Percentiles rank a stretch among this genome's conserved stretches.
Evolutionary conservation across 92 coral and sea anemone genomes (phyloP).

Genomic region (Epizoanthus stellaris): DNA sequence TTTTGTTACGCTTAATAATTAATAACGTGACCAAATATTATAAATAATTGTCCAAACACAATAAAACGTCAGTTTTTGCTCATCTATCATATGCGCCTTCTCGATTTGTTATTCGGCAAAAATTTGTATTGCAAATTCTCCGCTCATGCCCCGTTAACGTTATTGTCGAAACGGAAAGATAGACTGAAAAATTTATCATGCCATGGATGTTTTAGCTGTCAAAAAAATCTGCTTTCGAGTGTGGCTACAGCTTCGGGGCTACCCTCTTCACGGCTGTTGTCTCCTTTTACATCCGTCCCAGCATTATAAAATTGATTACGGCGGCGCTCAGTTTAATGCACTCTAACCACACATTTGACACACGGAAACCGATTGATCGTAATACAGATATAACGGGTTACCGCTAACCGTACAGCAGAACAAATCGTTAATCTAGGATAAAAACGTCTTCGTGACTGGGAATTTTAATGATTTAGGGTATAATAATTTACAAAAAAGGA

Average conservation of each 20-base stretch:
- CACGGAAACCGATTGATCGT: too few species aligned
- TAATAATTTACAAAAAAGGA: too few species aligned
- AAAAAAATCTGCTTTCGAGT: conserved; percentile 20
- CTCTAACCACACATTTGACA: background rate
- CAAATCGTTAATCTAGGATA: too few species aligned
- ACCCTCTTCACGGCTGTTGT: background rate
- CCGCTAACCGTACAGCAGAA: too few species aligned
- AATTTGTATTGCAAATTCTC: background rate
- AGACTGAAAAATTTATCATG: background rate
- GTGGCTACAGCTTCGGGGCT: background rate
- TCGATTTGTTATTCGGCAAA: background rate
- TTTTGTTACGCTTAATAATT: background rate
- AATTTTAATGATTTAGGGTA: too few species aligned
- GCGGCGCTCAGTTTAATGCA: background rate
- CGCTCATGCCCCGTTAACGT: background rate
- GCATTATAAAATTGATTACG: background rate
- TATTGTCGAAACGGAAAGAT: background rate
- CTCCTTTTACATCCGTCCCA: conserved; percentile 3
- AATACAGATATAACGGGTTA: too few species aligned
- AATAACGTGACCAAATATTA: conserved; percentile 9
- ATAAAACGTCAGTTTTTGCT: background rate
- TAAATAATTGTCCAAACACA: background rate
- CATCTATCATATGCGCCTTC: background rate
- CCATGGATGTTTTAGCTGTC: conserved; percentile 7
- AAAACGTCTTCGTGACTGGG: too few species aligned